Base-by-base conservation (phyloP, 2,113 vertebrate genomes). In the Otis tarda region DNA sequence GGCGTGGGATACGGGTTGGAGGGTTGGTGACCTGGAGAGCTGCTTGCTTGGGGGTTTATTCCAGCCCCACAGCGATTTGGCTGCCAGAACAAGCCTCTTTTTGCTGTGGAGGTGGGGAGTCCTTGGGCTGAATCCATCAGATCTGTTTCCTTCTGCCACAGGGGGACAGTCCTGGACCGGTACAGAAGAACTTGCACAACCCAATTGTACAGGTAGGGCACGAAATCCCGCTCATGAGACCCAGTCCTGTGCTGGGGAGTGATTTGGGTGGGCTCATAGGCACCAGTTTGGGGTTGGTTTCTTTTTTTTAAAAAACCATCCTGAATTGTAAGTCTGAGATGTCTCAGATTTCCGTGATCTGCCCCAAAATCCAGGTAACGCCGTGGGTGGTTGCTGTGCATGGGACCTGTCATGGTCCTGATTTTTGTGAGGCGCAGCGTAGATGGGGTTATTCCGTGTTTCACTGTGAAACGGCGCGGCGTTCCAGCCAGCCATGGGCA, bases 181-280 rank as follows among this genome's bases (percentile, higher is more conserved):
- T 98, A 97, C 98, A 98, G 98, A 98, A 98, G 98, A 98, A 97
- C 97, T 97, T 98, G 95, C 98, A 98, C 98, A 98, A 98, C 96
- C 98, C 98, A 87, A 98, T 98, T 10, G 98, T 98, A 98, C 98
- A 98, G 98, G 98, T 98, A 97, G 53, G 97, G 64, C 52, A 63
- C 21, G 6, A 21, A 33, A 55, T 11, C 41, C 68, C 6, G 1
- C 43, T 73, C 3, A 1, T 27, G 60, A 53, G 49, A 50, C n/a
- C 35, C 8, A 0, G 7, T 75, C 15, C 25, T 47, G 30, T 45
- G 37, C 11, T 79, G 30, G 14, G 4, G 41, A 12, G 11, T 11
- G 14, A 6, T 53, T 28, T 3, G 6, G 7, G 53, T 9, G 11
- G 6, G 5, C 33, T 79, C 14, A 49, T 45, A 45, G 43, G 17